These are phyloP conservation scores for Tenebrosternarchus preto DNA, from an alignment of 2,113 vertebrate genomes.

Conservation along the genomic window DNA sequence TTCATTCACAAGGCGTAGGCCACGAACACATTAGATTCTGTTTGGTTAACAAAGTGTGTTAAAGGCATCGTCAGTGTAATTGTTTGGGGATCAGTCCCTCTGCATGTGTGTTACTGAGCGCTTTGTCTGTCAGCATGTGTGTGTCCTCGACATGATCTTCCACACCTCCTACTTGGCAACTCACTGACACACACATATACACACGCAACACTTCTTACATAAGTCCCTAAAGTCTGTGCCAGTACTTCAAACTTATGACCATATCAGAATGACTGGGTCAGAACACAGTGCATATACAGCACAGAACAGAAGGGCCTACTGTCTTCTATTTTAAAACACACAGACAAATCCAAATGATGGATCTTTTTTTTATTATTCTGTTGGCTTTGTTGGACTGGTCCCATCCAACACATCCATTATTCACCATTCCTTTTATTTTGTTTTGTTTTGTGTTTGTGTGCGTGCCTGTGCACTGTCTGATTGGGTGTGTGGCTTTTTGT, in stretches of 20 bases:
- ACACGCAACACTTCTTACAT: slow-evolving; percentile 2
- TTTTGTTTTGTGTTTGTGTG: slow-evolving; percentile 45
- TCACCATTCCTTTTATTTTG: slow-evolving; percentile 43
- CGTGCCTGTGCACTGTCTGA: slow-evolving; percentile 62
- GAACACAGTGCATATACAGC: slow-evolving; percentile 17
- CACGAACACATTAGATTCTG: slow-evolving; percentile 33
- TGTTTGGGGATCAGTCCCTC: slow-evolving; percentile 21
- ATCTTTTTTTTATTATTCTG: slow-evolving; percentile 35
- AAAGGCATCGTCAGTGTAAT: slow-evolving; percentile 38
- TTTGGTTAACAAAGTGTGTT: slow-evolving; percentile 34
- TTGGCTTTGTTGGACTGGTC: slow-evolving; percentile 25
- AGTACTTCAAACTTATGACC: slow-evolving; percentile 16
- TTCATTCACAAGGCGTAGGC: slow-evolving; percentile 29
- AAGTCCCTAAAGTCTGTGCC: background rate
- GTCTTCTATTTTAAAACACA: slow-evolving; percentile 12
- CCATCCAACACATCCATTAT: slow-evolving; percentile 51
- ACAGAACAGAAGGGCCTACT: background rate
- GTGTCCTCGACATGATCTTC: slow-evolving; percentile 32
- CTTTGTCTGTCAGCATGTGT: background rate
- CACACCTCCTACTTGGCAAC: background rate
- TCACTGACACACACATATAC: slow-evolving; percentile 1
- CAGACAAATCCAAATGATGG: slow-evolving; percentile 39
- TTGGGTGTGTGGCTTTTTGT: slow-evolving; percentile 60
- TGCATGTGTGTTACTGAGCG: slow-evolving; percentile 13
- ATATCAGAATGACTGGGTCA: slow-evolving; percentile 20